Evolutionary conservation across 1,140 invertebrate species (phyloP).

Genomic region (Helicorthomorpha holstii): DNA sequence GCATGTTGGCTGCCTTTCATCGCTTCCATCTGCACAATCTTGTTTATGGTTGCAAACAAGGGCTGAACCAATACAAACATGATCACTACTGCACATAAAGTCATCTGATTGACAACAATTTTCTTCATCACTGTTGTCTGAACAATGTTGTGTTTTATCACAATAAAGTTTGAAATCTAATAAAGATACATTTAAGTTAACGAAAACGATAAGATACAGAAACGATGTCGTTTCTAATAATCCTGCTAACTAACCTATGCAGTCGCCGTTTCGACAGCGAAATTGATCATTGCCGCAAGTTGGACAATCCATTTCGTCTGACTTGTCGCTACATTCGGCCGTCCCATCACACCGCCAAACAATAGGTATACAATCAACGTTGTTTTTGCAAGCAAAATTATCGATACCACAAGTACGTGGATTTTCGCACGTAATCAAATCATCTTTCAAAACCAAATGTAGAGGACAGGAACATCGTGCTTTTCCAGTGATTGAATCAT

Average conservation of each 20-base stretch:
- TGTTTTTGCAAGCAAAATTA: conserved; percentile 51
- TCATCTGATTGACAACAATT: conserved; percentile 9
- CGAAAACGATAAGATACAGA: background rate
- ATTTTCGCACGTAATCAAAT: conserved; percentile 45
- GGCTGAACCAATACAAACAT: conserved; percentile 25
- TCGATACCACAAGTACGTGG: conserved; percentile 54
- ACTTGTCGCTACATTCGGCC: conserved; percentile 62
- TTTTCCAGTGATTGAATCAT: background rate
- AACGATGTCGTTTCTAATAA: no score
- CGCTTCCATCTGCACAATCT: conserved; percentile 50
- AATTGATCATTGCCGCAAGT: conserved; percentile 41
- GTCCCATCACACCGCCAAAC: conserved; percentile 71
- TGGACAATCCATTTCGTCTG: conserved; percentile 58
- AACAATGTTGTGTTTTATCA: conserved; percentile 15
- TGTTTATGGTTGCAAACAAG: conserved; percentile 50
- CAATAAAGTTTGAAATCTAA: conserved; percentile 12
- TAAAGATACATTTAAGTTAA: background rate
- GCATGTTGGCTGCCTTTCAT: conserved; percentile 25
- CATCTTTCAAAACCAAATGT: conserved; percentile 47
- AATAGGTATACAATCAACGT: conserved; percentile 52
- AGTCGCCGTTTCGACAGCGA: conserved; percentile 49
- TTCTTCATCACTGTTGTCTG: conserved; percentile 17
- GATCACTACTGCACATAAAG: conserved; percentile 20
- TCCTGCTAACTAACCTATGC: conserved; percentile 41
- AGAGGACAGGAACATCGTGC: conserved; percentile 56